Evolutionary conservation across 2,797 vertebrate species (phyloP), one percentile per base, ranked within the genome.

Genomic region (Halcyon badia): DNA sequence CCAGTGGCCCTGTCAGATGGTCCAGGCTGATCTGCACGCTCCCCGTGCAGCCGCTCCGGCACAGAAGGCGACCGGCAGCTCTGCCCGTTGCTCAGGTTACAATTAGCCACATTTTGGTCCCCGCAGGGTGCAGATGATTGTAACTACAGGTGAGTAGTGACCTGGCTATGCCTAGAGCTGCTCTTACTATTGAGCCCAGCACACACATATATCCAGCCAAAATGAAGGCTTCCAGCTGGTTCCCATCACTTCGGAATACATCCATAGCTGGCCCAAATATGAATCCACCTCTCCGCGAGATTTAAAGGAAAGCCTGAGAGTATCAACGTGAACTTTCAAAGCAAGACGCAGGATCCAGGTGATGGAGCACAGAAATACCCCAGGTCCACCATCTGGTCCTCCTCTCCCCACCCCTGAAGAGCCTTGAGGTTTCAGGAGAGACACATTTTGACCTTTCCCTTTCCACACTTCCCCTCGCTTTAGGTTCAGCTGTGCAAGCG

Each of bases 1-100:
- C 19, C 76, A 52, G 66, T 30, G 89, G 91, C 80, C 83, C 83
- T 76, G 86, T 72, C 94, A 98, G 97, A 97, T 87, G 96, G 92
- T 19, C 24, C 30, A 25, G 77, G 35, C 54, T 97, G 82, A 97
- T 96, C 96, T 71, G 78, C 76, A 95, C 73, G 94, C 96, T 91
- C 80, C n/a, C 62, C 1, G 1, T 31, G 33, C 46, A 80, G 37
- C 46, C 5, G 0, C 28, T 77, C 70, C 77, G 93, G 75, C 89
- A 51, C 94, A 52, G 79, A 16, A 68, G 84, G 88, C 5, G 1
- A 82, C 75, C 9, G 2, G 65, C 64, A 91, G 78, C 90, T 75
- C 60, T 65, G 87, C 68, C 81, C 2, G 0, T 2, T 80, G 92
- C 92, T 87, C 80, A 91, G 81, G 85, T 83, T 79, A 89, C 75